Conservation (phyloP, 2,797 vertebrate genomes). For the Anolis apletophallus region DNA sequence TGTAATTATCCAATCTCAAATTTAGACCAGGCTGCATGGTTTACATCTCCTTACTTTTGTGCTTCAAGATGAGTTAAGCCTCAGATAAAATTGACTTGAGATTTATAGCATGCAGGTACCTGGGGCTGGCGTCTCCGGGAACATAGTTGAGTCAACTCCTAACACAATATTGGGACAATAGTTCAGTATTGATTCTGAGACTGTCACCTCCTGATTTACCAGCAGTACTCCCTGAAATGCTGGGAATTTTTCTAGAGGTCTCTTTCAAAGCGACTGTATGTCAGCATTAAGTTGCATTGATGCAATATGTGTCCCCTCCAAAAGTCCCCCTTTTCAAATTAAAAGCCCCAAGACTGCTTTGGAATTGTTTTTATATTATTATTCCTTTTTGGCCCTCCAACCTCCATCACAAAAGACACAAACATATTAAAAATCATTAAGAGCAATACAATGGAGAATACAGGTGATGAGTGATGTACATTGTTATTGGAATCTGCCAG, state of each 20-base stretch:
- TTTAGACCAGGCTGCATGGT: constrained; percentile 47
- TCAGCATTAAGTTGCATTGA: constrained; percentile 55
- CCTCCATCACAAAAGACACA: not conserved
- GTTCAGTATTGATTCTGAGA: constrained; percentile 45
- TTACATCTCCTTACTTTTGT: constrained; percentile 64
- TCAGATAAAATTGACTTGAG: constrained; percentile 52
- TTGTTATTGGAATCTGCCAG: constrained; percentile 59
- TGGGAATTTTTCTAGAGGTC: constrained; percentile 46
- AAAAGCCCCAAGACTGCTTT: constrained; percentile 29
- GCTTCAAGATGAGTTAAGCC: constrained; percentile 38
- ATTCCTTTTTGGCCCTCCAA: no score
- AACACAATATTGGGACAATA: constrained; percentile 54
- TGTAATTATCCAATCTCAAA: constrained; percentile 45
- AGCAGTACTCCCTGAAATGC: constrained; percentile 18
- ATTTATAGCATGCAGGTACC: constrained; percentile 59
- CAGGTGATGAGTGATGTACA: constrained; percentile 48
- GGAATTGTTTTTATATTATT: not conserved
- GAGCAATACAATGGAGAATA: constrained; percentile 39
- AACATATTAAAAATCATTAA: constrained; percentile 49
- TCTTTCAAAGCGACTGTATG: constrained; percentile 52
- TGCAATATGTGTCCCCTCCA: constrained; percentile 40
- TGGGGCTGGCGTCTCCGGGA: constrained; percentile 51
- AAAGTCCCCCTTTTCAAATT: constrained; percentile 38
- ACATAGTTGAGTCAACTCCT: constrained; percentile 48
- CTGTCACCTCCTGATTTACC: constrained; percentile 52